Base-by-base conservation (phyloP, 92 coral and sea anemone genomes). In the Bergia sp. region DNA sequence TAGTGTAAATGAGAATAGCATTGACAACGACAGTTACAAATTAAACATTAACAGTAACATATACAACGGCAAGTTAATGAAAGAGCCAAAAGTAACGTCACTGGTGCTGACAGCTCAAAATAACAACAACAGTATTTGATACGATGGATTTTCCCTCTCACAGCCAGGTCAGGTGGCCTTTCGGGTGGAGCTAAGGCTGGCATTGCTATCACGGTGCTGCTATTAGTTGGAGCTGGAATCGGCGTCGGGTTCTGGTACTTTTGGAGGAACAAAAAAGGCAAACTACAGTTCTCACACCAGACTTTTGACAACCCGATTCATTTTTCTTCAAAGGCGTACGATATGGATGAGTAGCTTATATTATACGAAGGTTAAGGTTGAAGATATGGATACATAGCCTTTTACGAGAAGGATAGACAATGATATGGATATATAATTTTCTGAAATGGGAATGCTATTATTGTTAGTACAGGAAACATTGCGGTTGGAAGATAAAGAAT, bases 131-230 rank as follows among this genome's bases (percentile, higher is more conserved):
- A 21, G 29, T 7, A 3, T 49, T 66, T 65, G 67, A 67, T 38
- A 45, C 9, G 23, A 36, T 4, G 47, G 75, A 21, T 84, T 69
- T 58, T 37, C 7, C 64, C 36, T 29, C 12, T 84, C 55, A 84
- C 82, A 93, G 95, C 82, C 49, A 64, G 85, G 77, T 86, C 93
- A 9, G 65, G 91, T 88, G 97, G 94, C 36, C 61, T 96, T 67
- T 96, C 98, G 16, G 43, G 81, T 3, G 98, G 98, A 44, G 98
- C 91, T 7, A 91, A 91, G 73, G 98, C 98, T 43, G 98, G 95
- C 53, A 90, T 96, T 43, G 94, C 93, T 36, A 85, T 96, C 55
- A 80, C 90, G 2, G 97, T 95, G 7, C 77, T 94, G 76, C 79
- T 95, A 12, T 40, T 95, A 7, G 11, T 93, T 5, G 91, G 90